Evolutionary conservation across 2,113 vertebrate genomes (phyloP).

Genomic region (Holacanthus passer): DNA sequence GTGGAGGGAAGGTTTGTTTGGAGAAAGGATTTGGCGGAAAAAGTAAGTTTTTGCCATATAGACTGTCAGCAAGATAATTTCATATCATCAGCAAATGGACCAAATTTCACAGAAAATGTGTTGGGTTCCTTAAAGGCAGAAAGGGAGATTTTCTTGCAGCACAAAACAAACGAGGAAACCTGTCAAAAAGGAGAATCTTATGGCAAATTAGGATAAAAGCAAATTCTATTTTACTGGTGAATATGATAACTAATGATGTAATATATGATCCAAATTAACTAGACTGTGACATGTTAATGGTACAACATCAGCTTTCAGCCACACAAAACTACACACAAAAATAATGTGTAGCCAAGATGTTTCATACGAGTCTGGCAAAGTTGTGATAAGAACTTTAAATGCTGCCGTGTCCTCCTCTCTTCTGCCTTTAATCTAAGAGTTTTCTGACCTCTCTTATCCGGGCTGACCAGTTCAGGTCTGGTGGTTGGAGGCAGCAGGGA

Average conservation of each 20-base stretch:
- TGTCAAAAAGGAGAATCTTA: neutral
- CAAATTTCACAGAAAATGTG: neutral
- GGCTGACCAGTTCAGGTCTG: neutral
- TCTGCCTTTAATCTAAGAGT: neutral
- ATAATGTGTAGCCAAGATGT: neutral
- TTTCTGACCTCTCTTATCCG: neutral
- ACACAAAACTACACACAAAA: neutral
- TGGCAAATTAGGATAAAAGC: neutral
- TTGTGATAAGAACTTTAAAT: neutral
- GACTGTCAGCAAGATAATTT: neutral
- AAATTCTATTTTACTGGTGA: neutral
- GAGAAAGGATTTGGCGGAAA: neutral
- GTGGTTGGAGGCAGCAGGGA: conserved; percentile 12
- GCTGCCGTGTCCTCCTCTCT: neutral
- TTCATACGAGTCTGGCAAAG: neutral
- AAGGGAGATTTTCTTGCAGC: neutral
- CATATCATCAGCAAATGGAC: neutral
- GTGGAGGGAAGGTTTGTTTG: neutral
- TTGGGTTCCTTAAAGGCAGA: neutral
- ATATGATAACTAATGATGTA: neutral
- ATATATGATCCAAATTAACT: neutral
- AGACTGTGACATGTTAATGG: neutral
- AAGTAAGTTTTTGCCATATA: conserved; percentile 4
- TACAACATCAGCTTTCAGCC: neutral
- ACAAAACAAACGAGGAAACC: neutral